phyloP scores from a whole-genome alignment of 37 sponge, comb jelly and placozoan genomes.

The Petrosia ficiformis region DNA sequence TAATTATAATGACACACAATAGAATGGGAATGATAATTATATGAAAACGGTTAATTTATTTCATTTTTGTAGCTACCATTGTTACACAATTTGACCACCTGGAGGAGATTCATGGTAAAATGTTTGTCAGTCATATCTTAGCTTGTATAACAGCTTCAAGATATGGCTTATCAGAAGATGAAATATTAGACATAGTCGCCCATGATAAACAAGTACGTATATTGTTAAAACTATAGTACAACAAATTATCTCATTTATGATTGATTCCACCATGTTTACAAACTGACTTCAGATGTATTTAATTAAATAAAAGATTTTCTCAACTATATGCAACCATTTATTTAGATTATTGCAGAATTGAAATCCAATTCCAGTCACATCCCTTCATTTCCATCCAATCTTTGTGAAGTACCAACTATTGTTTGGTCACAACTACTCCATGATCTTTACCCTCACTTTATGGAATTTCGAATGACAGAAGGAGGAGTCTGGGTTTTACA shows the following conservation, averaged over 20 bases:
- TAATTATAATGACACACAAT: no score
- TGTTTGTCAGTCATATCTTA: conserved; percentile 30
- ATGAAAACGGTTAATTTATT: no score
- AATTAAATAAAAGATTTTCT: no score
- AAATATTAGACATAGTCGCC: conserved; percentile 68
- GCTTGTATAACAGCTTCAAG: conserved; percentile 54
- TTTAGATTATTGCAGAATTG: no score
- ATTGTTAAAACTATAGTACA: no score
- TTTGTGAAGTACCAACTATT: conserved; percentile 30
- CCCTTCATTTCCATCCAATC: no score
- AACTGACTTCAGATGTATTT: no score
- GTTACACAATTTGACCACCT: conserved; percentile 19
- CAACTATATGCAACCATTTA: no score
- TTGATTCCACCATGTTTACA: no score
- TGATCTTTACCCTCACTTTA: conserved; percentile 14
- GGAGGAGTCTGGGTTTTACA: conserved; percentile 25
- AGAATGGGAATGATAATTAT: no score
- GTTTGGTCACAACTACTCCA: conserved; percentile 60
- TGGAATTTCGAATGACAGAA: conserved; percentile 24
- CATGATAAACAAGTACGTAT: conserved; percentile 47
- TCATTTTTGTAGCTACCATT: not conserved
- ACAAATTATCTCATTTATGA: no score
- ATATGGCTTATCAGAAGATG: conserved; percentile 69
- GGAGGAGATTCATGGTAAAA: conserved; percentile 39
- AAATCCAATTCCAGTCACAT: no score